These are phyloP conservation scores for Phyllotis vaccarum DNA, from an alignment of 2,797 vertebrate species.

Conservation along the genomic window DNA sequence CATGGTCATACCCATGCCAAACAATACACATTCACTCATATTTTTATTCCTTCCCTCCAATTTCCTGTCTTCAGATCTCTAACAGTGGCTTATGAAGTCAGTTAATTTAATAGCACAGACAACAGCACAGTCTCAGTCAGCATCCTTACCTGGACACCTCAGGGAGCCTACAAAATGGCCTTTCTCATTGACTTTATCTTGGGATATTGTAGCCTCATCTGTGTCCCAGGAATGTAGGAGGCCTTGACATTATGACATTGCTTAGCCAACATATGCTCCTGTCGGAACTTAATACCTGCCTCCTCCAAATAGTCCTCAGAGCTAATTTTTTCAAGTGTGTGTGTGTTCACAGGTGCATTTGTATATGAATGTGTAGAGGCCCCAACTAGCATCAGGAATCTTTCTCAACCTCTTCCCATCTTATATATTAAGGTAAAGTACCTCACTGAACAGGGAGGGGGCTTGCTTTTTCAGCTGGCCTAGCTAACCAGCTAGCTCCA, in stretches of 20 bases:
- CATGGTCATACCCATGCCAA: not conserved
- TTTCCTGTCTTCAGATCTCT: not conserved
- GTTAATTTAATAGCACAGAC: not conserved
- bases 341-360: no score
- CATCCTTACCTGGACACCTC: not conserved
- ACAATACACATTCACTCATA: not conserved
- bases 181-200: not conserved
- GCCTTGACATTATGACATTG: not conserved
- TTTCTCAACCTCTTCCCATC: not conserved
- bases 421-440: not conserved
- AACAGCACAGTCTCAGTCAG: fast-evolving
- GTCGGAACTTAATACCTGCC: not conserved
- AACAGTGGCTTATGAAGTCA: not conserved
- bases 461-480: not conserved
- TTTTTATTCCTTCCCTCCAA: not conserved
- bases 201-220: not conserved
- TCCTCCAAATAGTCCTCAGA: not conserved
- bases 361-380: not conserved
- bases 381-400: not conserved
- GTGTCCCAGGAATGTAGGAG: not conserved
- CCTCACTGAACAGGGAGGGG: not conserved
- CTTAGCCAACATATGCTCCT: not conserved
- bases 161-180: not conserved
- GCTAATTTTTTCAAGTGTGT: not conserved
- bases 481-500: not conserved